Conservation (phyloP, 1,140 invertebrate genomes). For the Goniozus legneri region DNA sequence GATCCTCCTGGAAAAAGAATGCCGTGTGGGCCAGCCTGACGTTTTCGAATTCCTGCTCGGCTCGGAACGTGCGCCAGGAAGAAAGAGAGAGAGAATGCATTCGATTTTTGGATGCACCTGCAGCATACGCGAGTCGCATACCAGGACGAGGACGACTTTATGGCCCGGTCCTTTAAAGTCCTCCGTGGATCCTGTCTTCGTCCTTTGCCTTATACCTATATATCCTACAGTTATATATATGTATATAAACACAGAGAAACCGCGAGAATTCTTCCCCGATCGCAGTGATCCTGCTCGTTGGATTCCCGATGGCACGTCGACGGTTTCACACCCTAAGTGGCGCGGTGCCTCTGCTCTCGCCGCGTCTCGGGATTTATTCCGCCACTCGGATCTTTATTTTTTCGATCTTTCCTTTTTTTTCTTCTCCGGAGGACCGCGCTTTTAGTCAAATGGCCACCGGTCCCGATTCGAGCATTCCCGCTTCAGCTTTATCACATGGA, state of each 20-base stretch:
- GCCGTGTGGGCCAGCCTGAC: no score
- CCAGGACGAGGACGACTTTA: slow-evolving; percentile 32
- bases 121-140: slow-evolving; percentile 23
- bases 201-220: slow-evolving; percentile 22
- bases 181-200: slow-evolving; percentile 27
- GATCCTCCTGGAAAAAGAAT: no score
- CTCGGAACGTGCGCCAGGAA: no score
- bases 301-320: slow-evolving; percentile 40
- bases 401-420: no score
- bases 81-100: no score
- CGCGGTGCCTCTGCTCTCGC: slow-evolving; percentile 40
- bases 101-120: no score
- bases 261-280: slow-evolving; percentile 11
- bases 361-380: slow-evolving; percentile 1
- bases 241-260: not conserved
- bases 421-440: not conserved
- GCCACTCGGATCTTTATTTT: no score
- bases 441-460: slow-evolving; percentile 6
- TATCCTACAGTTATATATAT: slow-evolving; percentile 1
- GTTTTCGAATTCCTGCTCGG: no score
- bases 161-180: slow-evolving; percentile 25
- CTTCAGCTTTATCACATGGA: no score
- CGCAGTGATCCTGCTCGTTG: no score
- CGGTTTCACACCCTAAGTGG: slow-evolving; percentile 52
- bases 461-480: no score